Evolutionary conservation across 1,140 invertebrate species (phyloP), one percentile per base, ranked within the genome.

Genomic region (Zophobas atratus): DNA sequence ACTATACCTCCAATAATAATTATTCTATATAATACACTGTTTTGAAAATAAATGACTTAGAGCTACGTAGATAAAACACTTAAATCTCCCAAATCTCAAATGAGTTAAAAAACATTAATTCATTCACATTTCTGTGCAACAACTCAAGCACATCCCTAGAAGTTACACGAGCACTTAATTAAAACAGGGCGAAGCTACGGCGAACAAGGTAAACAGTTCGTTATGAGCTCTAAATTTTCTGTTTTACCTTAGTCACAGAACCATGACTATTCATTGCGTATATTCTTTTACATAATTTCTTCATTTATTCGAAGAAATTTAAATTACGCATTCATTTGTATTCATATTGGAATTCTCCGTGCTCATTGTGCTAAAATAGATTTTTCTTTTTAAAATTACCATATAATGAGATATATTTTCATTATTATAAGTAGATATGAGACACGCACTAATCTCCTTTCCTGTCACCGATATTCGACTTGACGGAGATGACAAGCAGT

Each of bases 381-480:
- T 2, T 51, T 51, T 20, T 6, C 32, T 1, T 6, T 20, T 51
- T 51, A 51, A 51, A 51, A 6, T 51, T 51, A 55, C 3, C 49
- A 20, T 46, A 4, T 46, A 46, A 46, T 46, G 38, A 32, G 6
- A 67, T 67, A 32, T 43, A 43, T 67, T 8, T 36, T 67, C 60
- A 67, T 67, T 67, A 67, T 20, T 39, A 67, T 60, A 60, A 60
- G 60, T 67, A 67, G 60, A 39, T 67, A 56, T 36, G 34, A 49
- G 49, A 49, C 71, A 56, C 49, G 49, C 56, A 77, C 72, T 71
- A 77, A 77, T 77, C 72, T 77, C 72, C 74, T 38, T 41, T 57
- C n/a, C 60, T 77, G 49, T 77, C 76, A 70, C 76, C 43, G 76
- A 70, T 77, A 55, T 71, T 70, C 76, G 48, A 36, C 34, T 41